A percentile compares a stretch with the other conserved stretches of the same genome.
phyloP scores from a whole-genome alignment of 2,888 invertebrate genomes.

The Scaptomyza cyrtandrae region DNA sequence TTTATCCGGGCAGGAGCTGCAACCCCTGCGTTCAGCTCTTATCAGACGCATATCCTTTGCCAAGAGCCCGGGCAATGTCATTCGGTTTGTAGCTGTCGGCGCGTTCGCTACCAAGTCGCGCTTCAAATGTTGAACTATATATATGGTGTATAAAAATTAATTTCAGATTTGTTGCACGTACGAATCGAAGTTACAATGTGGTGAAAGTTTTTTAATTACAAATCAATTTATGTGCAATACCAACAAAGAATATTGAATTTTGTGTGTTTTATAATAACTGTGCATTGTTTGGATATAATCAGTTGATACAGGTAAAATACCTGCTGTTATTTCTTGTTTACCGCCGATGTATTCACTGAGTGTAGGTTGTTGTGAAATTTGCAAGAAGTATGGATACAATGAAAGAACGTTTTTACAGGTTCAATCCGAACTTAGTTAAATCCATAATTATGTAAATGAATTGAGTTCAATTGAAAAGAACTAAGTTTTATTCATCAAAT shows the following conservation, averaged over 20 bases:
- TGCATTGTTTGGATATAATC: conserved; percentile 21
- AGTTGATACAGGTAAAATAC: conserved; percentile 28
- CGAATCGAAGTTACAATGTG: conserved; percentile 9
- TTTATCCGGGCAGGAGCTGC: conserved; percentile 34
- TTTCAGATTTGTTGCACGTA: not conserved
- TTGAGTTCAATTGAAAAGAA: no score
- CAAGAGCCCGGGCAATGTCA: conserved; percentile 37
- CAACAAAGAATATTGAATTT: not conserved
- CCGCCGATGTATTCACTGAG: conserved; percentile 11
- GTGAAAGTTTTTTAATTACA: not conserved
- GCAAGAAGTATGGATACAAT: no score
- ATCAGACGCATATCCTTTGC: conserved; percentile 54
- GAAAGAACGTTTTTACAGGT: no score
- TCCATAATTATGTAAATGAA: no score
- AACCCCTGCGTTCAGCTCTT: conserved; percentile 54
- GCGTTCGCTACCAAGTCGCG: conserved; percentile 64
- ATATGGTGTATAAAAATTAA: no score
- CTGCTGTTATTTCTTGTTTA: not conserved
- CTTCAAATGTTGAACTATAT: conserved; percentile 35
- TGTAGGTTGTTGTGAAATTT: no score
- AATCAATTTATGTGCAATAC: conserved; percentile 44
- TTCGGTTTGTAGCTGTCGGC: conserved; percentile 58
- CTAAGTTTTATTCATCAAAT: no score
- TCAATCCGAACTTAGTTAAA: no score
- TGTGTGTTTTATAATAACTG: not conserved